These are phyloP conservation scores for Aphaenogaster floridana DNA, from an alignment of 1,140 invertebrate species.

Conservation along the genomic window DNA sequence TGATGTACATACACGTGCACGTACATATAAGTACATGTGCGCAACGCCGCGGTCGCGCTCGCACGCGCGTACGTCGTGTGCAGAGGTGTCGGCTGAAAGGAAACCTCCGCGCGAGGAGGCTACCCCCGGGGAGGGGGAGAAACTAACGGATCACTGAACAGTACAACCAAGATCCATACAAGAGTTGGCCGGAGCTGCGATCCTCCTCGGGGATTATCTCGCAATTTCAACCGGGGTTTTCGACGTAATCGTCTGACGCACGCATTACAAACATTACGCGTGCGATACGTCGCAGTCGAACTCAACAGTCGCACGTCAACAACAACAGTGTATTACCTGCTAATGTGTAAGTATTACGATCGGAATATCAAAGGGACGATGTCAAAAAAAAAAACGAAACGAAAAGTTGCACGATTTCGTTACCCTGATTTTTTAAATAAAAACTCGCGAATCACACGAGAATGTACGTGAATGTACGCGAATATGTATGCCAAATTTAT, in stretches of 20 bases:
- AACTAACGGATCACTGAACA: slow-evolving; percentile 70
- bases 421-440: too few relatives aligned
- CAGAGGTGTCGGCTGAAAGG: slow-evolving; percentile 70
- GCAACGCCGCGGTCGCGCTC: slow-evolving; percentile 46
- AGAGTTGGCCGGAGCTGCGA: slow-evolving; percentile 33
- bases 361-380: too few relatives aligned
- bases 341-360: neutral
- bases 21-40: slow-evolving; percentile 38
- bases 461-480: too few relatives aligned
- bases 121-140: slow-evolving; percentile 28
- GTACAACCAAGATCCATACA: slow-evolving; percentile 29
- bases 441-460: too few relatives aligned
- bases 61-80: slow-evolving; percentile 67
- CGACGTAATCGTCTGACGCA: slow-evolving; percentile 56
- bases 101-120: slow-evolving; percentile 47
- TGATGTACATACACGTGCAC: slow-evolving; percentile 33
- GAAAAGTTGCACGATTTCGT: neutral
- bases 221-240: slow-evolving; percentile 52
- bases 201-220: slow-evolving; percentile 53
- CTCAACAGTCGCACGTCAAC: slow-evolving; percentile 13
- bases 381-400: neutral
- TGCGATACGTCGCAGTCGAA: slow-evolving; percentile 4
- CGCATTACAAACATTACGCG: slow-evolving; percentile 46
- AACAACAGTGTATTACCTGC: slow-evolving; percentile 3
- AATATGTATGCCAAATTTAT: too few relatives aligned